These are phyloP conservation scores for Anas bahamensis DNA, from an alignment of 2,797 vertebrate genomes.

Conservation along the genomic window DNA sequence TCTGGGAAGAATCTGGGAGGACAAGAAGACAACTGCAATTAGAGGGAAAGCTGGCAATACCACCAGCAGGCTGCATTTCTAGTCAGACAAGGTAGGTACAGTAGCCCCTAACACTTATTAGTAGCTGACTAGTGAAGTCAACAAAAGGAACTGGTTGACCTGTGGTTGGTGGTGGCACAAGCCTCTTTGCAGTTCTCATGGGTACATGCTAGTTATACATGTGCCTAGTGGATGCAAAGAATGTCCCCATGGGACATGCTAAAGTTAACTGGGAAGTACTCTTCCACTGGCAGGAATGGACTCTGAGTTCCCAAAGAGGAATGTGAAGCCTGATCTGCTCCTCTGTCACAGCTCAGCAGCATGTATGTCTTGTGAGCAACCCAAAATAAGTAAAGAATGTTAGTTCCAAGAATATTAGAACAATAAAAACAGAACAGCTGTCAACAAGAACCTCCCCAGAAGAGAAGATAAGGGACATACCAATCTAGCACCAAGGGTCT, in stretches of 20 bases:
- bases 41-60: neutral
- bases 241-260: neutral
- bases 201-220: neutral
- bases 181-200: neutral
- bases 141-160: neutral
- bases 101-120: neutral
- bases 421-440: neutral
- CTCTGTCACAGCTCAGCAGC: neutral
- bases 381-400: neutral
- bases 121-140: neutral
- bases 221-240: neutral
- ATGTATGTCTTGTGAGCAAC: neutral
- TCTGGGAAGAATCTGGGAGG: neutral
- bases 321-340: neutral
- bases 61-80: neutral
- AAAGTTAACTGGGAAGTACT: neutral
- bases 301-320: neutral
- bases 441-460: neutral
- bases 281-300: neutral
- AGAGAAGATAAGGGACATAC: neutral
- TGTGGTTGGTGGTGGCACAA: neutral
- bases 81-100: neutral
- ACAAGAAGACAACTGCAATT: neutral
- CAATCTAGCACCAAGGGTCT: neutral
- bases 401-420: neutral